Evolutionary conservation across 2,113 vertebrate species (phyloP), one percentile per base, ranked within the genome.

Genomic region (Nesogale talazaci): DNA sequence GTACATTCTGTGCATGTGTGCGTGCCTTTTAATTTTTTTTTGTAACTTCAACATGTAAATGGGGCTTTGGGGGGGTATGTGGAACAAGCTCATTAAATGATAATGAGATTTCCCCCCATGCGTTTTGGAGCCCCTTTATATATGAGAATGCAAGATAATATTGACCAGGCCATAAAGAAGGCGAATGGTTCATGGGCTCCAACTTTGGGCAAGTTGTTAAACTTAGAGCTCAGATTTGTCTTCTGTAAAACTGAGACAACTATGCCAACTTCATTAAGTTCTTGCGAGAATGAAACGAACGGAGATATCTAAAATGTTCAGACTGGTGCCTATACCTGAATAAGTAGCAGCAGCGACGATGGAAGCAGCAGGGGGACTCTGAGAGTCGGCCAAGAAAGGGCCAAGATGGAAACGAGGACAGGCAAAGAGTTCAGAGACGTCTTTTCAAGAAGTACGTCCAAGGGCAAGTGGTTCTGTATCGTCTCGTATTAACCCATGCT

Each of bases 1-100:
- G 98, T 98, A 10, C 78, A 56, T 95, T 94, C 56, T 42, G 0
- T 34, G 96, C 94, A 89, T 72, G 81, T 75, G 2, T 88, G 65
- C 15, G 46, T 52, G 46, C 10, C 46, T 10, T 5, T 52, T 52
- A 5, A 52, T 10, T 52, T 61, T 61, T 57, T 11, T 23, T 61
- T 61, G 59, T 61, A 20, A 61, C 46, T 52, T 52, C 22, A 61
- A 22, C 59, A 61, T 61, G 22, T 23, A 19, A 61, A 61, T 8
- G 59, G 22, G 59, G 59, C 59, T 61, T 61, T 23, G 22, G 22
- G 22, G 22, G 22, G 22, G 59, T 61, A 65, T 31, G 6, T 65
- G 20, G 59, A 61, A 61, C 16, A 61, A 61, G 22, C 22, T 19
- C 16, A 16, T 61, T 61, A 6, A 23, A 61, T 20, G 19, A 12